Conservation (phyloP, 2,797 vertebrate species). For the Manis crassicaudata region DNA sequence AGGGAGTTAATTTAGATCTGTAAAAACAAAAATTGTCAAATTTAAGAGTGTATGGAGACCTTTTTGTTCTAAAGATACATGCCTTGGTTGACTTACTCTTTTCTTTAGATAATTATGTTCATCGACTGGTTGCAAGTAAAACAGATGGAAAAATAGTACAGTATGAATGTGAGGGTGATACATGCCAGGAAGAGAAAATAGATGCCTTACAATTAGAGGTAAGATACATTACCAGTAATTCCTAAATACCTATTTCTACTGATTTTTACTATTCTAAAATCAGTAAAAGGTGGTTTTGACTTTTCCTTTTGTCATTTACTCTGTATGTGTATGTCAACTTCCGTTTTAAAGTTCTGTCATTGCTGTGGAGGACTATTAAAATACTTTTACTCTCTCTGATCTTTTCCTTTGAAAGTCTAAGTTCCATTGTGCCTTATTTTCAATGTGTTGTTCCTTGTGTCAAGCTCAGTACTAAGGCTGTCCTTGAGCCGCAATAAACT, state of each 20-base stretch:
- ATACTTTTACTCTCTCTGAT: neutral
- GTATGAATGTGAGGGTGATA: conserved; percentile 97
- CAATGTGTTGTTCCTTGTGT: neutral
- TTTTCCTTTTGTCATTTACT: conserved; percentile 18
- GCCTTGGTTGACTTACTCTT: conserved; percentile 38
- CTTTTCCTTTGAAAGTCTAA: conserved; percentile 19
- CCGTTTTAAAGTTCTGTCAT: neutral
- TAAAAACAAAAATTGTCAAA: conserved; percentile 25
- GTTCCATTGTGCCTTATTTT: conserved; percentile 28
- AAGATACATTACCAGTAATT: conserved; percentile 51
- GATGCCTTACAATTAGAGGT: conserved; percentile 98
- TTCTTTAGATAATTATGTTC: conserved; percentile 96
- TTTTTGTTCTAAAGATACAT: conserved; percentile 59
- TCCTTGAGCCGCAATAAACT: neutral
- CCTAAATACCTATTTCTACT: neutral
- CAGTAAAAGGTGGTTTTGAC: neutral
- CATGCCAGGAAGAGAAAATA: conserved; percentile 97
- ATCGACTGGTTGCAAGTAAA: conserved; percentile 98
- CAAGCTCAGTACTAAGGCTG: neutral
- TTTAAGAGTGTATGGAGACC: neutral
- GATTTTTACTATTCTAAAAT: neutral
- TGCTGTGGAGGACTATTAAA: conserved; percentile 18
- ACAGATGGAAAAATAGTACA: conserved; percentile 99
- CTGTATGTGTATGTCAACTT: neutral
- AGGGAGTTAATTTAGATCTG: neutral